Evolutionary conservation across 2,797 vertebrate genomes (phyloP), one percentile per base, ranked within the genome.

Genomic region (Podarcis siculus): DNA sequence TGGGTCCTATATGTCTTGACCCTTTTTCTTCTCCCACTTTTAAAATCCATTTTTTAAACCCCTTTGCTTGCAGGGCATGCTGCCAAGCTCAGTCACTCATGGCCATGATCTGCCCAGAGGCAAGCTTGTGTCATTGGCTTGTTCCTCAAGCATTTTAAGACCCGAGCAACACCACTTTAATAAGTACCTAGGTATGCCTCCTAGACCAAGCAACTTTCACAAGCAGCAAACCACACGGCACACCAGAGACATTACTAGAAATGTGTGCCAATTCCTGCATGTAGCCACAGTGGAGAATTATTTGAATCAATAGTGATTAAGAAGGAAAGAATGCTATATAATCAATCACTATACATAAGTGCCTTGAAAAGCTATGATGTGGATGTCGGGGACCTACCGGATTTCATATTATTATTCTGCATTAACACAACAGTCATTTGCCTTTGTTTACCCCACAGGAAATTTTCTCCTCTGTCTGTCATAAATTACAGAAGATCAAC

Each of bases 401-500:
- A 61, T 79, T 83, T 81, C 75, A 37, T 49, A 49, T 15, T 71
- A 69, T 45, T 64, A 6, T 37, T 66, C 30, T 67, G 55, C 69
- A 67, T 61, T 32, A 86, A 66, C 83, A 87, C 37, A 27, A 32
- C 25, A 61, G 66, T 42, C 72, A 17, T 58, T 72, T 27, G 66
- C 15, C 39, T 37, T 21, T 1, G 35, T 84, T 83, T 58, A 85
- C 45, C 32, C 6, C 1, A 8, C 87, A 82, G 82, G 71, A 81
- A 87, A 79, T 32, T 17, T 1, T 58, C 64, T 73, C 30, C 45
- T 64, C 75, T 77, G 8, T 87, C 85, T 77, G 8, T 87, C 85
- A 45, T 86, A 86, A 67, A 49, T 77, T 23, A 77, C 69, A 85
- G 77, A 39, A 42, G 90, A 78, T 42, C 35, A 87, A 35, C 7